phyloP scores from a whole-genome alignment of 2,888 invertebrate species.

The Tachystola acroxantha region DNA sequence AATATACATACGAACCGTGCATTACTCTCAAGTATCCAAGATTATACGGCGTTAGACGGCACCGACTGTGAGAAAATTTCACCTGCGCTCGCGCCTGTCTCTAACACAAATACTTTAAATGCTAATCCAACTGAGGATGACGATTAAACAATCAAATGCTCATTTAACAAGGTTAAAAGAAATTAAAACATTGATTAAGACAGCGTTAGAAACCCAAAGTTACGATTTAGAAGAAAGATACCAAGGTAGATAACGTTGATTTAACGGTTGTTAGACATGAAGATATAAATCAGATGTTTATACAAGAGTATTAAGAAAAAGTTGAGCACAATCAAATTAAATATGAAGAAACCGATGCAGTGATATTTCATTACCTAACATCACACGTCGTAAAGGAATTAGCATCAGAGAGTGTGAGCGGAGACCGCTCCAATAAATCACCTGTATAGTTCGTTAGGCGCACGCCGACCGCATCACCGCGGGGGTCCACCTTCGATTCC shows the following conservation, averaged over 20 bases:
- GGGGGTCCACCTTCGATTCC: constrained; percentile 68
- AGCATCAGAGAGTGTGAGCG: constrained; percentile 53
- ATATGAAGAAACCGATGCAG: constrained; percentile 32
- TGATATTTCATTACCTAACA: constrained; percentile 51
- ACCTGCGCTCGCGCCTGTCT: constrained; percentile 46
- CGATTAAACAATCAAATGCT: background rate
- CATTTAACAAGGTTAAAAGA: constrained; percentile 1
- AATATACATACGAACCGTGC: constrained; percentile 68
- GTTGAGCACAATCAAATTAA: constrained; percentile 35
- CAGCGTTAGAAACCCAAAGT: background rate
- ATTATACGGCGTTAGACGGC: constrained; percentile 49
- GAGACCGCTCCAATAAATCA: constrained; percentile 57
- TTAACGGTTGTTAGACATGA: constrained; percentile 2
- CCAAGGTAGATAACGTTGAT: background rate
- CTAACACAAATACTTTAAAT: constrained; percentile 40
- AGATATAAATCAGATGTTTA: constrained; percentile 14
- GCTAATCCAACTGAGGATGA: constrained; percentile 9
- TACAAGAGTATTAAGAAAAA: constrained; percentile 11
- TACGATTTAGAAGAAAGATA: background rate
- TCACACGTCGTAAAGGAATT: constrained; percentile 69
- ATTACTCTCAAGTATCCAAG: constrained; percentile 58
- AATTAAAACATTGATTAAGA: constrained; percentile 1
- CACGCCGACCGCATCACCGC: constrained; percentile 56
- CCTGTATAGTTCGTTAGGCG: constrained; percentile 69
- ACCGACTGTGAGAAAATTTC: constrained; percentile 71